phyloP scores from a whole-genome alignment of 2,888 invertebrate species.

The Yponomeuta cagnagella region DNA sequence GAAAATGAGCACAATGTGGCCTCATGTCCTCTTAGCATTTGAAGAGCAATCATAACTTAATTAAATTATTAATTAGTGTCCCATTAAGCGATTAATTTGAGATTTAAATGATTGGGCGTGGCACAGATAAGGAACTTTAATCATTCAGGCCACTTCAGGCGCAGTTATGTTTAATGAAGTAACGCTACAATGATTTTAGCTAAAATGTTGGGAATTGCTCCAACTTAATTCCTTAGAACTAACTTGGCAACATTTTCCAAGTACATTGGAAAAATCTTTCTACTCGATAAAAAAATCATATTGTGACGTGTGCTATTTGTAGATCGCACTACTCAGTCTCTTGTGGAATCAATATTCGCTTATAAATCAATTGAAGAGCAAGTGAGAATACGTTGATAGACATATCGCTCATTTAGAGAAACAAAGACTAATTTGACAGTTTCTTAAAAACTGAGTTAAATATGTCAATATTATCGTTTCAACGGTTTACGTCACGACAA shows the following conservation, averaged over 20 bases:
- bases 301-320: too few species aligned
- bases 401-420: too few species aligned
- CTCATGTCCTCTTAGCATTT: neutral
- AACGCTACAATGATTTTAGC: neutral
- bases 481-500: too few species aligned
- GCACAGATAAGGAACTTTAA: neutral
- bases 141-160: neutral
- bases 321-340: neutral
- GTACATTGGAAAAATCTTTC: too few species aligned
- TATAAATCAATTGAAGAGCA: neutral
- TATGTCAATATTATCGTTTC: too few species aligned
- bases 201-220: neutral
- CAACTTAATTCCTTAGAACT: too few species aligned
- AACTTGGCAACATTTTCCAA: too few species aligned
- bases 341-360: neutral
- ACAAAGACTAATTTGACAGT: too few species aligned
- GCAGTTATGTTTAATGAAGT: neutral
- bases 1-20: neutral
- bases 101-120: neutral
- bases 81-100: neutral
- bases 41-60: neutral
- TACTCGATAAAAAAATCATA: too few species aligned
- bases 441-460: too few species aligned
- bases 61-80: constrained; percentile 2
- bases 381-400: neutral